Conservation (phyloP, 35 echinoderm and acorn worm genomes). For the Anneissia japonica region DNA sequence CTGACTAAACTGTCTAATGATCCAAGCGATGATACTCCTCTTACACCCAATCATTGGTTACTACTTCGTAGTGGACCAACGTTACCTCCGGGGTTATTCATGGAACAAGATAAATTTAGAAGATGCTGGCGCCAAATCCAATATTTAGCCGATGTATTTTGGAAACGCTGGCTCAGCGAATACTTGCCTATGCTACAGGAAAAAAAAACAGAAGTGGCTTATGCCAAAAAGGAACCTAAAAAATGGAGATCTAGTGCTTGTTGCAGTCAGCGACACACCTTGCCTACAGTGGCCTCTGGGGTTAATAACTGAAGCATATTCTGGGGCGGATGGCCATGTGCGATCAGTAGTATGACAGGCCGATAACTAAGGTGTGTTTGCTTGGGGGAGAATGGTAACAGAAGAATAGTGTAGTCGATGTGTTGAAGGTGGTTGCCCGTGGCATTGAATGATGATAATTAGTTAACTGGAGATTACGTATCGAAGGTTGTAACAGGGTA, state of each 20-base stretch:
- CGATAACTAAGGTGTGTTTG: too few species aligned
- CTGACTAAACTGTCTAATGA: constrained; percentile 58
- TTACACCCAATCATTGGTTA: constrained; percentile 45
- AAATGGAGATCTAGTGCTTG: background rate
- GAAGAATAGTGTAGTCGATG: too few species aligned
- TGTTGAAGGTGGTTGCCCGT: too few species aligned
- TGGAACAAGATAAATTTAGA: background rate
- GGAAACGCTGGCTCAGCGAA: background rate
- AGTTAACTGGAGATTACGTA: too few species aligned
- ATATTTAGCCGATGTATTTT: background rate
- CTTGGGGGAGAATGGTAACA: too few species aligned
- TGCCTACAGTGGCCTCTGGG: too few species aligned
- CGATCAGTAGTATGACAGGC: too few species aligned
- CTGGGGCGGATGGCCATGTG: too few species aligned
- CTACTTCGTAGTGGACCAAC: constrained; percentile 17
- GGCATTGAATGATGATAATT: too few species aligned
- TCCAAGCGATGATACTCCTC: constrained; percentile 30
- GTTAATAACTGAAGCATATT: too few species aligned
- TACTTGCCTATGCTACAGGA: background rate
- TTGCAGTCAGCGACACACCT: too few species aligned
- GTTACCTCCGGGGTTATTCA: background rate
- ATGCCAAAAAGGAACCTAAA: background rate
- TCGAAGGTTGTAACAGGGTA: too few species aligned
- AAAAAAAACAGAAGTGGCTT: background rate
- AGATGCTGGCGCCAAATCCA: background rate